phyloP scores from a whole-genome alignment of 2,113 vertebrate genomes.

The Cyprinodon variegatus region DNA sequence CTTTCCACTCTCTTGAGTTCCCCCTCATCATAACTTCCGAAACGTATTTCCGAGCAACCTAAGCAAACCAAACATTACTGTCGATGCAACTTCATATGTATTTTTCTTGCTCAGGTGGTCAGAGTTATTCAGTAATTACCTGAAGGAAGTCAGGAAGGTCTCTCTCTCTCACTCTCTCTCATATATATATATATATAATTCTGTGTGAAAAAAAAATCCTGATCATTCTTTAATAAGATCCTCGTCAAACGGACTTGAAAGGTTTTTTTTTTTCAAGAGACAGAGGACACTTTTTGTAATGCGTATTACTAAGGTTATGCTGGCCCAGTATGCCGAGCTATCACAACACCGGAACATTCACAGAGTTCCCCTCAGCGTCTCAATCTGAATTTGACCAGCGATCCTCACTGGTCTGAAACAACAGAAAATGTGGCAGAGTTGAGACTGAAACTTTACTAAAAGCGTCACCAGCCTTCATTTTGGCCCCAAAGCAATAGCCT shows the following conservation, averaged over 20 bases:
- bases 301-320: too few relatives aligned
- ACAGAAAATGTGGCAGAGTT: conserved; percentile 25
- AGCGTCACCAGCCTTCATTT: conserved; percentile 32
- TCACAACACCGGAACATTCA: neutral
- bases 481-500: conserved; percentile 2
- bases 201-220: too few relatives aligned
- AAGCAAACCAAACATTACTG: neutral
- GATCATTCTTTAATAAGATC: too few relatives aligned
- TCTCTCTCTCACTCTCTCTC: too few relatives aligned
- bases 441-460: conserved; percentile 18
- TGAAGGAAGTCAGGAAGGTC: neutral
- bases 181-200: too few relatives aligned
- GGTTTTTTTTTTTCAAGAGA: too few relatives aligned
- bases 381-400: conserved; percentile 28
- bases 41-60: neutral
- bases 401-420: conserved; percentile 49
- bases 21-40: conserved; percentile 7
- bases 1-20: neutral
- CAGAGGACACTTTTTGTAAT: too few relatives aligned
- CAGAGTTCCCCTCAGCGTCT: conserved; percentile 2
- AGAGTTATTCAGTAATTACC: conserved; percentile 44
- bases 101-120: neutral
- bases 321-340: too few relatives aligned
- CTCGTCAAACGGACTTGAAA: too few relatives aligned
- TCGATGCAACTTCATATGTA: neutral